phyloP scores from a whole-genome alignment of 2,113 vertebrate species.

The Phycodurus eques region DNA sequence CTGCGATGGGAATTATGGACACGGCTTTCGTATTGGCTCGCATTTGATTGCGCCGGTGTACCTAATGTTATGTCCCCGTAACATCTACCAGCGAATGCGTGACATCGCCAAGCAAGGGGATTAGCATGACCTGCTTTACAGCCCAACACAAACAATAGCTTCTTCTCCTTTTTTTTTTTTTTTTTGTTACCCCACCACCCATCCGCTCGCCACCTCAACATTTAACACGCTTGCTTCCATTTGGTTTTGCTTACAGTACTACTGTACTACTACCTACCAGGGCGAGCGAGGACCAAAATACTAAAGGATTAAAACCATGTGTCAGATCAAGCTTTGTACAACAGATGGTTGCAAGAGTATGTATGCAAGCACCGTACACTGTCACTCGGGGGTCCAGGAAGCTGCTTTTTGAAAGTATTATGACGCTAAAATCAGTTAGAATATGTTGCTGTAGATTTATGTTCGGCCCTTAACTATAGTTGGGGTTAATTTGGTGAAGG shows the following conservation, averaged over 20 bases:
- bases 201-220: conserved; percentile 1
- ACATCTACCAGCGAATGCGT: conserved; percentile 2
- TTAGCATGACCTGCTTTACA: conserved; percentile 68
- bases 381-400: conserved; percentile 71
- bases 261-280: not conserved
- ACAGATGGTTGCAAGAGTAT: conserved; percentile 69
- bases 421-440: not conserved
- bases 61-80: not conserved
- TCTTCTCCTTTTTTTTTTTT: conserved; percentile 23
- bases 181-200: conserved; percentile 9
- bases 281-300: not conserved
- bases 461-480: too few relatives aligned
- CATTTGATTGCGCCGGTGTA: not conserved
- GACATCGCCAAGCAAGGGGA: conserved; percentile 50
- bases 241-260: conserved; percentile 6
- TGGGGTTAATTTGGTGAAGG: too few relatives aligned
- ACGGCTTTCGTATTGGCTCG: not conserved
- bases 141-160: conserved; percentile 39
- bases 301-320: not conserved
- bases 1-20: not conserved
- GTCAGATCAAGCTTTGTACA: conserved; percentile 29
- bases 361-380: conserved; percentile 74
- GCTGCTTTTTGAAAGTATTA: conserved; percentile 29
- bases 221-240: not conserved
- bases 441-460: not conserved